phyloP scores from a whole-genome alignment of 2,888 invertebrate genomes.

The Lampropteryx suffumata region DNA sequence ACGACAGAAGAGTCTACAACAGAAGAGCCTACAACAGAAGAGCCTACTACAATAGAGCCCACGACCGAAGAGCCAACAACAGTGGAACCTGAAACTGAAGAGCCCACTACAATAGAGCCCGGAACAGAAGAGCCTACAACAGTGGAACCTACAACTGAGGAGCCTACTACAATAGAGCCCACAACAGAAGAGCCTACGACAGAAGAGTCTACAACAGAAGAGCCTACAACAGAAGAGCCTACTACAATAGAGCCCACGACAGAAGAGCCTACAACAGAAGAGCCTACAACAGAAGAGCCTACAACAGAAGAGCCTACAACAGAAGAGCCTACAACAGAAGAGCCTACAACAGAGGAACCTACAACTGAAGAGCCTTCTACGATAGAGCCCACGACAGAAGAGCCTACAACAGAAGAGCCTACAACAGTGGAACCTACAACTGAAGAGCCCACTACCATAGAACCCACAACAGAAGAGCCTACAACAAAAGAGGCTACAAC shows the following conservation, averaged over 20 bases:
- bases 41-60: conserved; percentile 1
- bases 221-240: conserved; percentile 6
- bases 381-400: conserved; percentile 2
- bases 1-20: conserved; percentile 11
- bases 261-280: conserved; percentile 4
- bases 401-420: conserved; percentile 6
- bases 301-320: conserved; percentile 11
- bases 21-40: not conserved
- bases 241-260: conserved; percentile 3
- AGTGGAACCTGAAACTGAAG: not conserved
- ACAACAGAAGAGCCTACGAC: conserved; percentile 8
- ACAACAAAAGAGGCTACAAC: conserved; percentile 11
- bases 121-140: conserved; percentile 8
- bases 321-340: conserved; percentile 1
- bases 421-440: conserved; percentile 10
- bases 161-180: conserved; percentile 1
- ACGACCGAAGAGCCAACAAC: conserved; percentile 4
- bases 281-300: conserved; percentile 1
- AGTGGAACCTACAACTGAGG: not conserved
- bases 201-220: conserved; percentile 2
- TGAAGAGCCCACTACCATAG: conserved; percentile 7
- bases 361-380: conserved; percentile 7
- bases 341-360: not conserved
- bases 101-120: conserved; percentile 3
- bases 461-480: conserved; percentile 6